Base-by-base conservation (phyloP, 2,797 vertebrate species). In the Rachycentron canadum region DNA sequence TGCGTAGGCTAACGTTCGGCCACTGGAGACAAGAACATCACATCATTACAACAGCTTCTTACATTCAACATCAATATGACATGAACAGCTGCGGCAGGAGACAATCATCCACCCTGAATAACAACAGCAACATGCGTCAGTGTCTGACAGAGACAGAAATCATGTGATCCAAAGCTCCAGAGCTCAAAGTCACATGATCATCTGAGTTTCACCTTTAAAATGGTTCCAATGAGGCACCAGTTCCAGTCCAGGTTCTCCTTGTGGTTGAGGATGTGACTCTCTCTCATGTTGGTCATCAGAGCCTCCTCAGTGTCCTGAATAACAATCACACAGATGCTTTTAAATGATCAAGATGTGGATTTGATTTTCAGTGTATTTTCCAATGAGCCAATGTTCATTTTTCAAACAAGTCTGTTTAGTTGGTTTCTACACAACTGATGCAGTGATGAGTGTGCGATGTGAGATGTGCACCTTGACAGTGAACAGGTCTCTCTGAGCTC, bases 231-330 rank as follows among this genome's bases (percentile, higher is more conserved):
- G 25, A 97, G 94, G 90, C 96, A 94, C 97, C 96, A 97, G 79
- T 97, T 96, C 96, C 97, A 97, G 10, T 96, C 95, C 59, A 97
- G 95, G 88, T 96, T 96, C 53, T 96, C 95, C 80, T 97, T 96
- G 90, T 97, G 96, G 85, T 94, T 95, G 65, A 97, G 95, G 85
- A 97, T 95, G 73, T 96, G 96, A 73, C 96, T 49, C 9, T 49
- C 21, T 49, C 47, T 49, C 47, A 49, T 10, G 47, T 23, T 49
- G 47, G 21, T 11, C 47, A 49, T 49, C n/a, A 49, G 21, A 23
- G n/a, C 9, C 7, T 49, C 47, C 21, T n/a, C 47, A 49, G 21
- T n/a, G 47, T 49, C 21, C 47, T 49, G 4, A 21, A 11, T 9
- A 21, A 49, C 45, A 49, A 49, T n/a, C 21, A 47, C 45, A 47